Percentiles rank a stretch among this genome's conserved stretches.
phyloP scores from a whole-genome alignment of 1,140 invertebrate genomes.

The Cepaea nemoralis region DNA sequence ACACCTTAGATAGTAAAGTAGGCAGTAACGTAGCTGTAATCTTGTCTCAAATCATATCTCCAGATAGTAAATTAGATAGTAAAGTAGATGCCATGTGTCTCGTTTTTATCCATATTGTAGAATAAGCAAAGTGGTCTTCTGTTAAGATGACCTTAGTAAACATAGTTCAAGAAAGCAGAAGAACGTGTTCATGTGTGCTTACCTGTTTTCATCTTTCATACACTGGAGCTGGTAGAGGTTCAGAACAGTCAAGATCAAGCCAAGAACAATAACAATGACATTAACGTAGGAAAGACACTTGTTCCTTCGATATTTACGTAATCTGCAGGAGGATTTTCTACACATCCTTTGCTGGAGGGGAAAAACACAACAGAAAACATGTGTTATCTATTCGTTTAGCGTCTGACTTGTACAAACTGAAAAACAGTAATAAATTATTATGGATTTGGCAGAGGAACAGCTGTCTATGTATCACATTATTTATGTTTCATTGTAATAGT shows the following conservation, averaged over 20 bases:
- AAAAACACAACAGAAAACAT: no score
- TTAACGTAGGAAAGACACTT: constrained; percentile 38
- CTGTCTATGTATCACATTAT: no score
- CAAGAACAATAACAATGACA: constrained; percentile 56
- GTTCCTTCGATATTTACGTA: not conserved
- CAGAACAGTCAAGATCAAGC: constrained; percentile 57
- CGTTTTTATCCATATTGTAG: not conserved
- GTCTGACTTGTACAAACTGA: no score
- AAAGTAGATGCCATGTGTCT: not conserved
- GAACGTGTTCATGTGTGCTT: constrained; percentile 44
- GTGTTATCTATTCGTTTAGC: no score
- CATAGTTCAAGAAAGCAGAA: constrained; percentile 45
- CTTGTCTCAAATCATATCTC: not conserved
- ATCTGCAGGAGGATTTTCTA: not conserved
- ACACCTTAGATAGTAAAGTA: no score
- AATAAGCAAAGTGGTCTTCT: not conserved
- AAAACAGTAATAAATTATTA: no score
- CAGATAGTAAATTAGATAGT: not conserved
- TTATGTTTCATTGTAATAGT: no score
- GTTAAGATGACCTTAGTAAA: not conserved
- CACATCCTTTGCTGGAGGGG: no score
- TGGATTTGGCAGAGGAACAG: no score
- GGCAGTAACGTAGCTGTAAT: no score
- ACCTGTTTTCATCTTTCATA: constrained; percentile 48
- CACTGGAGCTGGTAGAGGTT: constrained; percentile 68